Evolutionary conservation across 2,113 vertebrate species (phyloP), one percentile per base, ranked within the genome.

Genomic region (Cnemophilus loriae): DNA sequence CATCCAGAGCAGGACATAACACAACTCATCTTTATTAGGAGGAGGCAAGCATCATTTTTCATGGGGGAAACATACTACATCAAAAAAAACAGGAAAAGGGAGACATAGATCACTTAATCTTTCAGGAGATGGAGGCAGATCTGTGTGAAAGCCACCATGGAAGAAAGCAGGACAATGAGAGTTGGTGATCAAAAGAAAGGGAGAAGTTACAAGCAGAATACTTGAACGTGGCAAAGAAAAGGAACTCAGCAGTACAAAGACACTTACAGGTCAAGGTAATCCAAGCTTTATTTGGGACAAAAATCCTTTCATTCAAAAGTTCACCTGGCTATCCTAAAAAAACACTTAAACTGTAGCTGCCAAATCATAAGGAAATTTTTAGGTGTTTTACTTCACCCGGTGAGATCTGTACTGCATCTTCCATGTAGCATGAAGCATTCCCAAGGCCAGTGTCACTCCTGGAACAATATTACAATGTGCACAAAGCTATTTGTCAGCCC

Each of bases 401-500:
- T 68, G 28, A 91, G 41, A 55, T 7, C 5, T 61, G n/a, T 44
- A 24, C 18, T 16, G 41, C 50, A 44, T 47, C 68, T 84, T 84
- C 56, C 65, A 57, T 52, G 71, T 35, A 33, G 16, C 44, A 26
- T 4, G 18, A 75, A 37, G n/a, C 11, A 56, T 46, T 90, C 89
- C 50, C 68, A 90, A 60, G 79, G 65, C 26, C 50, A 81, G 33
- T 13, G 37, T 49, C 49, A 10, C 30, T 76, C 57, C 65, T 84
- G 57, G 24, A 67, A 67, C 41, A 55, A 37, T 20, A 91, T 64
- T 75, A 49, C 32, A 78, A 44, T 5, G 17, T 71, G 64, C 84
- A 91, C 21, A 87, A 52, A 90, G 56, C 24, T 50, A 61, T 96
- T 96, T 96, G 71, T 92, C 85, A 90, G 73, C 84, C 57, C 77